Evolutionary conservation across 2,113 vertebrate species (phyloP).

Genomic region (Oreochromis spilurus): DNA sequence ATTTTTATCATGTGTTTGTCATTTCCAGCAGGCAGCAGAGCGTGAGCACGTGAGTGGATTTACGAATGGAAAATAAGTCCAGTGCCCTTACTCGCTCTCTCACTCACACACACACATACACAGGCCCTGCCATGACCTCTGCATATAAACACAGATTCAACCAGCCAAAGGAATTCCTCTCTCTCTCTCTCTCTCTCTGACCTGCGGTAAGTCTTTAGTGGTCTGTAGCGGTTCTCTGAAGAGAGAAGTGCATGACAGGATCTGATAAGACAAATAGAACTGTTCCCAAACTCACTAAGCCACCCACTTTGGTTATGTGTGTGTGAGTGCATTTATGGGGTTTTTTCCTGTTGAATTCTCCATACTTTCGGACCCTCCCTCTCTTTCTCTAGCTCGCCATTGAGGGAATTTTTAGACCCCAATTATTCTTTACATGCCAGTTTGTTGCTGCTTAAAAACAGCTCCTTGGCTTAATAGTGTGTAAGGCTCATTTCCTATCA

Average conservation of each 20-base stretch:
- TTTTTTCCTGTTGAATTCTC: not conserved
- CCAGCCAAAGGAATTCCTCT: conserved; percentile 36
- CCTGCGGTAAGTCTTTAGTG: conserved; percentile 34
- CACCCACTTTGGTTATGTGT: conserved; percentile 46
- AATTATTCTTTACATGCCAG: not conserved
- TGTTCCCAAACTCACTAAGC: conserved; percentile 35
- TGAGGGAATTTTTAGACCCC: not conserved
- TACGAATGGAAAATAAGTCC: conserved; percentile 17
- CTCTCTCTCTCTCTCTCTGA: conserved; percentile 3
- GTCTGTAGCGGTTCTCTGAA: conserved; percentile 3
- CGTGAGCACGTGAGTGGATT: conserved; percentile 32
- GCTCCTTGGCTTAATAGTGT: not conserved
- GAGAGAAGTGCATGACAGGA: conserved; percentile 47
- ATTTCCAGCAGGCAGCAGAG: not conserved
- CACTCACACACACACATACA: not conserved
- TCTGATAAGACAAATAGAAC: conserved; percentile 71
- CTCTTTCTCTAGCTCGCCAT: not conserved
- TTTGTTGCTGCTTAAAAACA: not conserved
- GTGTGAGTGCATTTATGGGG: not conserved
- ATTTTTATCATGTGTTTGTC: not conserved
- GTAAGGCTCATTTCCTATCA: not conserved
- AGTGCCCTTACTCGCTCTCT: not conserved
- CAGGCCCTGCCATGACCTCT: conserved; percentile 17
- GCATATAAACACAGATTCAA: conserved; percentile 46
- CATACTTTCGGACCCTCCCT: not conserved